Evolutionary conservation across 2,113 vertebrate species (phyloP), one percentile per base, ranked within the genome.

Genomic region (Empidonax traillii): DNA sequence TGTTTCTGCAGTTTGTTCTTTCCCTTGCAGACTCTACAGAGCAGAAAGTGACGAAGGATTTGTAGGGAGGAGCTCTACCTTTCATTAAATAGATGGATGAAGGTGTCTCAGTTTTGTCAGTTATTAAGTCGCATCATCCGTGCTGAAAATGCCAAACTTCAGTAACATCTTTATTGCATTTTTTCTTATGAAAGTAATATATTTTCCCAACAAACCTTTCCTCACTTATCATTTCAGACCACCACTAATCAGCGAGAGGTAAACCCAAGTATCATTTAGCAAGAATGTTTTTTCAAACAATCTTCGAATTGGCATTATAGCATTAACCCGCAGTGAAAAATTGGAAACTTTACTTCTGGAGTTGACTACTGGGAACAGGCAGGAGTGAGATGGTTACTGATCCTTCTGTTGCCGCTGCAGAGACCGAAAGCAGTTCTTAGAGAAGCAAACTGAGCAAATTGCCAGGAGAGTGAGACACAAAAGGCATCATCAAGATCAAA

Each of bases 401-500:
- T 63, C 47, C 33, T 88, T 24, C n/a, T 47, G 13, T 67, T 81
- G 27, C 39, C 82, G n/a, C 17, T 22, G 27, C 25, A 68, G 24
- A 84, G 41, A 44, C 55, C 43, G 39, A 73, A 93, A 90, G 22
- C 31, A 43, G 9, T 63, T 73, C 43, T 86, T 82, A 37, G 31
- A 90, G 68, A 78, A 87, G 31, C 19, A 79, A 93, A 81, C 28
- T 44, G 71, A 90, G 37, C 19, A 46, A 67, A 82, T 87, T 2
- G 0, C 62, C 51, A 71, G 51, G 30, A 91, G 31, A 66, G 5
- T 24, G 46, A 61, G 62, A 53, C 44, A 90, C 43, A 84, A 94
- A 93, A 81, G 39, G 9, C 79, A 74, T 82, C 43, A 77, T 47
- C n/a, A 67, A 61, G 71, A 87, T 43, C 76, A 82, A 92, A 90